Conservation (phyloP, 2,797 vertebrate genomes). For the Smutsia gigantea region DNA sequence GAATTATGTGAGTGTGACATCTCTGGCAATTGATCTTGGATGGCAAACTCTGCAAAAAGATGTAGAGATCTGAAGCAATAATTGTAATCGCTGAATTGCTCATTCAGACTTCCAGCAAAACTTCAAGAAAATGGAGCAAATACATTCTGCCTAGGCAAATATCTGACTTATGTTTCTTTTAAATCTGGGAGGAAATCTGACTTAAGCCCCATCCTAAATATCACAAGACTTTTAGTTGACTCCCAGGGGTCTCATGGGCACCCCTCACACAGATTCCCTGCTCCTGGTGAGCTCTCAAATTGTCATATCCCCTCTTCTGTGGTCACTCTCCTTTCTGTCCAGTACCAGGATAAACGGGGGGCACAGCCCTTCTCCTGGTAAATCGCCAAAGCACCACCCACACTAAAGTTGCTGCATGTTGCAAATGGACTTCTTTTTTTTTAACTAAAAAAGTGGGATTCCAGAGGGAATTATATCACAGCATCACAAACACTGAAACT, state of each 20-base stretch:
- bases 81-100: background rate
- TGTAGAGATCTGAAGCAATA: background rate
- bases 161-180: background rate
- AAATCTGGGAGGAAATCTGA: background rate
- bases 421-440: background rate
- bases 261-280: background rate
- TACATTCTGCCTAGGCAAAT: background rate
- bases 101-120: conserved; percentile 6
- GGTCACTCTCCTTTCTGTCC: background rate
- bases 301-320: background rate
- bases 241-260: background rate
- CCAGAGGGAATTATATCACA: background rate
- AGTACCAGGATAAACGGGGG: background rate
- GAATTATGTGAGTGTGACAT: background rate
- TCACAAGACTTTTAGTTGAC: background rate
- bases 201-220: background rate
- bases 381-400: background rate
- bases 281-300: background rate
- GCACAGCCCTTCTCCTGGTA: background rate
- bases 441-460: background rate
- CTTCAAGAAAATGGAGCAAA: conserved; percentile 20
- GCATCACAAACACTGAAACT: background rate
- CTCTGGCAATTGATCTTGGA: background rate
- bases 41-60: background rate
- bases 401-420: background rate